Percentiles rank a stretch among this genome's conserved stretches.
Evolutionary conservation across 2,888 invertebrate genomes (phyloP).

Genomic region (Tuta absoluta): DNA sequence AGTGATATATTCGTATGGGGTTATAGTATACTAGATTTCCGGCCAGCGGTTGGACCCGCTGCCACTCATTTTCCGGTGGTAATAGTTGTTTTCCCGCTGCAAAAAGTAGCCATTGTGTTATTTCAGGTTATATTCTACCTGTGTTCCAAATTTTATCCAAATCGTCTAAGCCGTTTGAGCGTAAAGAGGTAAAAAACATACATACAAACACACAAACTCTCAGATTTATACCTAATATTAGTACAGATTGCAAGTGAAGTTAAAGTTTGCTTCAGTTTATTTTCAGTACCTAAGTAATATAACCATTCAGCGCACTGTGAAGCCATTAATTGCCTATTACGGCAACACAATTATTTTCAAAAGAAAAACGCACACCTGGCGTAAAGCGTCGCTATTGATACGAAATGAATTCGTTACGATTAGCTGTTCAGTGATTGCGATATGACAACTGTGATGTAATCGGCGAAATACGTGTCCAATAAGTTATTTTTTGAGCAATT

Average conservation of each 20-base stretch:
- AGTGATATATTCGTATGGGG: too few relatives aligned
- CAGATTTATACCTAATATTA: not conserved
- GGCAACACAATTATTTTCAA: slow-evolving; percentile 5
- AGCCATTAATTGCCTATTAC: not conserved
- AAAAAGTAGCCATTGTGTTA: too few relatives aligned
- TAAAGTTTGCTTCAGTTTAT: too few relatives aligned
- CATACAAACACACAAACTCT: too few relatives aligned
- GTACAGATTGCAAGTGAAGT: not conserved
- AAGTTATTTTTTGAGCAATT: not conserved
- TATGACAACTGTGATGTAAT: slow-evolving; percentile 2
- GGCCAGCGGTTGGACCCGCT: too few relatives aligned
- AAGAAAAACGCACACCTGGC: slow-evolving; percentile 7
- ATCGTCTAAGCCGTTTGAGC: too few relatives aligned
- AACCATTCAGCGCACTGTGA: slow-evolving; percentile 7
- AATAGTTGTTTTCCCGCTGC: too few relatives aligned
- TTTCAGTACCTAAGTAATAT: not conserved
- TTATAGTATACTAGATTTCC: too few relatives aligned
- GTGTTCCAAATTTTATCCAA: too few relatives aligned
- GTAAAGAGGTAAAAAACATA: too few relatives aligned
- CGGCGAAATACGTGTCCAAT: not conserved
- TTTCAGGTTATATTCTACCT: too few relatives aligned
- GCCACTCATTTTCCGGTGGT: too few relatives aligned
- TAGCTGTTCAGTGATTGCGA: slow-evolving; percentile 7
- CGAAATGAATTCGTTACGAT: slow-evolving; percentile 11
- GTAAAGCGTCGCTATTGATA: not conserved